Evolutionary conservation across 2,888 invertebrate species (phyloP).

Genomic region (Lycophotia porphyrea): DNA sequence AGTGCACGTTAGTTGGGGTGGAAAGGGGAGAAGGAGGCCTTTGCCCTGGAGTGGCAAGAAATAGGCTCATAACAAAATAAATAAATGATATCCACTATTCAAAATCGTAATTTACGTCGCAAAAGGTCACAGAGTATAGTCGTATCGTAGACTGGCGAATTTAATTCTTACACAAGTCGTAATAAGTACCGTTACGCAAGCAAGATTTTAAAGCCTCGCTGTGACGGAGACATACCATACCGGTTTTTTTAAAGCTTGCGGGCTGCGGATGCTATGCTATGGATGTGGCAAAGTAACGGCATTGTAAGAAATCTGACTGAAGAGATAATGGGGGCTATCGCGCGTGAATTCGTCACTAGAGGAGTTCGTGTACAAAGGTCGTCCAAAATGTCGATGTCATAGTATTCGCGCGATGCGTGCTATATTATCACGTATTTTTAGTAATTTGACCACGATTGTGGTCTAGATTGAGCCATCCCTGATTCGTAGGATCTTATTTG

Average conservation of each 20-base stretch:
- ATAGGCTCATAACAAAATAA: background rate
- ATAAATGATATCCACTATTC: background rate
- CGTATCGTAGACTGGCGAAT: conserved; percentile 38
- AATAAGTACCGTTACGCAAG: conserved; percentile 61
- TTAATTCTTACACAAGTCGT: conserved; percentile 40
- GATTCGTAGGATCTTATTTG: too few species aligned
- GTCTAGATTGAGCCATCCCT: too few species aligned
- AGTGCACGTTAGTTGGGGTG: background rate
- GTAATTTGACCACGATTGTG: too few species aligned
- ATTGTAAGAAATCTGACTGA: background rate
- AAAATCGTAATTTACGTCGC: conserved; percentile 5
- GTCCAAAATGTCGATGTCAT: too few species aligned
- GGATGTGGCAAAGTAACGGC: conserved; percentile 4
- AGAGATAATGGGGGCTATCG: background rate
- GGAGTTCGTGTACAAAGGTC: too few species aligned
- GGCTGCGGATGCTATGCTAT: background rate
- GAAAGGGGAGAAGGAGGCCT: background rate
- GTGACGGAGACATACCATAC: conserved; percentile 45
- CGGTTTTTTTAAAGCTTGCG: conserved; percentile 52
- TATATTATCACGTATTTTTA: too few species aligned
- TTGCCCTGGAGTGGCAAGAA: background rate
- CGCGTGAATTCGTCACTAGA: too few species aligned
- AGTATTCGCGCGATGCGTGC: too few species aligned
- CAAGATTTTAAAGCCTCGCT: conserved; percentile 30
- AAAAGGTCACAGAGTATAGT: conserved; percentile 47